A percentile compares a stretch with the other conserved stretches of the same genome.
Conservation (phyloP, 2,888 invertebrate species). For the Rotaria sp. region DNA sequence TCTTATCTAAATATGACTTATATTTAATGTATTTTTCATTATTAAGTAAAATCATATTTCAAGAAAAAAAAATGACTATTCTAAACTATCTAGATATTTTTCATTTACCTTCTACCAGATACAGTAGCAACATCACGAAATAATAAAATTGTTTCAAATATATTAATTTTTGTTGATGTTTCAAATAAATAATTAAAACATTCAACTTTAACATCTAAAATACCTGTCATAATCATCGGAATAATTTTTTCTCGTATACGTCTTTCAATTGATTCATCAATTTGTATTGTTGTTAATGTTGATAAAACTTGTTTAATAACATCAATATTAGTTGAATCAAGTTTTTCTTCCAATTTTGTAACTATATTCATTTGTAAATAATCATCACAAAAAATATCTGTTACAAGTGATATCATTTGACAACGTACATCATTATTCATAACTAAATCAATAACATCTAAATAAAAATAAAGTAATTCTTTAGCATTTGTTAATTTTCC, state of each 20-base stretch:
- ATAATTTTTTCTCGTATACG: background rate
- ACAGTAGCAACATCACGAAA: background rate
- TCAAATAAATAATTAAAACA: background rate
- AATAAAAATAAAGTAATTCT: background rate
- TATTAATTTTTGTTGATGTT: constrained; percentile 10
- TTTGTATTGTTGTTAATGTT: background rate
- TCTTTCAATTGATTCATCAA: background rate
- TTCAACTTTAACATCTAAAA: background rate
- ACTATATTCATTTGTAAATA: background rate
- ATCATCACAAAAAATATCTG: constrained; percentile 10
- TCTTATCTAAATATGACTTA: no score
- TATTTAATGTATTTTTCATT: no score
- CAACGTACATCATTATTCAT: background rate
- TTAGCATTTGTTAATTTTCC: constrained; percentile 4
- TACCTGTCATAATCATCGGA: background rate
- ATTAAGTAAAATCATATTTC: no score
- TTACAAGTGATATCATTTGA: background rate
- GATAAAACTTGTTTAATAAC: background rate
- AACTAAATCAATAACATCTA: background rate
- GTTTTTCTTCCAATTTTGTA: background rate
- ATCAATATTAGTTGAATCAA: background rate
- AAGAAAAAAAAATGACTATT: no score
- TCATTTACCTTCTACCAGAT: background rate
- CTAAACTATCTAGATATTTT: no score
- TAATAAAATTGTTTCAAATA: background rate